phyloP scores from a whole-genome alignment of 2,888 invertebrate species.

The Pandemis heparana region DNA sequence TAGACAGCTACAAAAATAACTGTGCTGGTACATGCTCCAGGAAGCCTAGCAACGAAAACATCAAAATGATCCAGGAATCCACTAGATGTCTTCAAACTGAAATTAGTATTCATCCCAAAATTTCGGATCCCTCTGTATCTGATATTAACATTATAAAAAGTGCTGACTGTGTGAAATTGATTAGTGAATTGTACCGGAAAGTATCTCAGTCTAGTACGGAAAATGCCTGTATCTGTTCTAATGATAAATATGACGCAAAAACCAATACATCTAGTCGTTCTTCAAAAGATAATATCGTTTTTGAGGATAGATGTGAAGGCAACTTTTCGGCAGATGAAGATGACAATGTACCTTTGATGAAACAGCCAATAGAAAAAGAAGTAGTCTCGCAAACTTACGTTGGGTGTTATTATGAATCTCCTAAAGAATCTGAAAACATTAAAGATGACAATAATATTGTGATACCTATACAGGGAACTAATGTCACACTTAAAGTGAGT shows the following conservation, averaged over 20 bases:
- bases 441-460: slow-evolving; percentile 65
- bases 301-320: slow-evolving; percentile 26
- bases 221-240: slow-evolving; percentile 15
- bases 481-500: slow-evolving; percentile 72
- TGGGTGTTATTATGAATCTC: slow-evolving; percentile 9
- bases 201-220: slow-evolving; percentile 48
- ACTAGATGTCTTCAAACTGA: slow-evolving; percentile 76
- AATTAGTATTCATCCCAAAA: slow-evolving; percentile 76
- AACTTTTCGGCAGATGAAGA: slow-evolving; percentile 17
- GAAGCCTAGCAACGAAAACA: slow-evolving; percentile 12
- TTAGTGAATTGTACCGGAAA: slow-evolving; percentile 61
- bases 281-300: slow-evolving; percentile 32
- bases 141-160: slow-evolving; percentile 70
- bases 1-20: slow-evolving; percentile 17
- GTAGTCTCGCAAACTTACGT: neutral
- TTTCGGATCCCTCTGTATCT: slow-evolving; percentile 71
- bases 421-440: slow-evolving; percentile 44
- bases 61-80: slow-evolving; percentile 57
- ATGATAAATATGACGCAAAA: slow-evolving; percentile 32
- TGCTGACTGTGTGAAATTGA: slow-evolving; percentile 59
- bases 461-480: slow-evolving; percentile 77
- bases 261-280: slow-evolving; percentile 29
- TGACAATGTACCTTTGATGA: slow-evolving; percentile 15
- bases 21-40: neutral
- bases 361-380: slow-evolving; percentile 7